Conservation (phyloP, 2,113 vertebrate species). For the Cheilinus undulatus region DNA sequence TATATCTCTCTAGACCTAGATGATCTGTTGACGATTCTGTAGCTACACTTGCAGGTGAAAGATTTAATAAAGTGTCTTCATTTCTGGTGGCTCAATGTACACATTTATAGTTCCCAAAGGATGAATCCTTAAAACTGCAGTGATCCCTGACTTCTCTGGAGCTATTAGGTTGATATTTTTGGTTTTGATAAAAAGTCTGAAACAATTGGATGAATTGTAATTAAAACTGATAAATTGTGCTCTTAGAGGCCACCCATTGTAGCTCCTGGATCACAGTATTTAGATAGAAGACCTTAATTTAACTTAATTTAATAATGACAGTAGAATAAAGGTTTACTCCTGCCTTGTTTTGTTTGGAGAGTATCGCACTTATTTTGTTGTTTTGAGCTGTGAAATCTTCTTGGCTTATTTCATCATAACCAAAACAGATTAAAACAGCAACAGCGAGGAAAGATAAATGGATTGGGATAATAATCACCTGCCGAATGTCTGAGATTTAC, state of each 20-base stretch:
- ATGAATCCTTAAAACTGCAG: background rate
- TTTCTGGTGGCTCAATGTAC: background rate
- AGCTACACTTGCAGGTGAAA: background rate
- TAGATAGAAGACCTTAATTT: no score
- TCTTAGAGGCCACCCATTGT: no score
- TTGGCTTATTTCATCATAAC: background rate
- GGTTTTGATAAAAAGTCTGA: no score
- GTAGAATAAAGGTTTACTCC: background rate
- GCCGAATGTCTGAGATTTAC: constrained; percentile 1
- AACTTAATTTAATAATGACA: background rate
- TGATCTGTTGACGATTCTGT: background rate
- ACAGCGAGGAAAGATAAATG: constrained; percentile 16
- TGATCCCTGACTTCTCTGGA: background rate
- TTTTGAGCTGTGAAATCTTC: background rate
- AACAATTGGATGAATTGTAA: no score
- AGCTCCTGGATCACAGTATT: background rate
- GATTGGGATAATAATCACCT: constrained; percentile 29
- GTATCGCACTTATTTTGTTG: background rate
- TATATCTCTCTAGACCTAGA: background rate
- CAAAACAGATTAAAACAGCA: constrained; percentile 14
- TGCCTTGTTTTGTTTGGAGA: background rate
- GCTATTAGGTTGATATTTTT: background rate
- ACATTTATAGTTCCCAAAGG: background rate
- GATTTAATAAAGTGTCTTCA: no score
- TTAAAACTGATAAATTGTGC: no score